These are phyloP conservation scores for Polypterus senegalus DNA, from an alignment of 2,113 vertebrate species.

Conservation along the genomic window DNA sequence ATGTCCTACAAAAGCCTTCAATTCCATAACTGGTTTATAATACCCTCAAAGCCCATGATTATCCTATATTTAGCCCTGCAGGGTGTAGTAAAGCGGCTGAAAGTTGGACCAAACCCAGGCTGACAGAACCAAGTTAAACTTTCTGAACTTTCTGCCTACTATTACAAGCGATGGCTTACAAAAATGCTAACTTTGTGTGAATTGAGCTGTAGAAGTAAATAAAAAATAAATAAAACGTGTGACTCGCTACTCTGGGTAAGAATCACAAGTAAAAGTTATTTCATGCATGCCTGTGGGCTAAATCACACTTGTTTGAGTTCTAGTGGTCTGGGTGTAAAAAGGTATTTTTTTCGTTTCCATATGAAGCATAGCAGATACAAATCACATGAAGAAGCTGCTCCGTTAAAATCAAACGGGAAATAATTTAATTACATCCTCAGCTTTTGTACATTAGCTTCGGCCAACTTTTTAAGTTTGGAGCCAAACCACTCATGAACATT, in stretches of 20 bases:
- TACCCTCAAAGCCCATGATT: neutral
- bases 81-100: neutral
- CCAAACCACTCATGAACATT: conserved; percentile 33
- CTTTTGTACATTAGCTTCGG: conserved; percentile 17
- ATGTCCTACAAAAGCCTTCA: neutral
- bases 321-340: conserved; percentile 12
- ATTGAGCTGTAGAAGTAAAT: neutral
- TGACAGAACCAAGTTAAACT: neutral
- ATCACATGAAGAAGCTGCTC: conserved; percentile 13
- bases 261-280: conserved; percentile 1
- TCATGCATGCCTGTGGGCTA: conserved; percentile 28
- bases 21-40: neutral
- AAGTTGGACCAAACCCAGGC: neutral
- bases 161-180: neutral
- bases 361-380: conserved; percentile 17
- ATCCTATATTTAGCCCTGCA: neutral
- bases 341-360: conserved; percentile 15
- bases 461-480: conserved; percentile 28
- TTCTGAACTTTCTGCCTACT: neutral
- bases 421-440: conserved; percentile 15
- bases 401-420: conserved; percentile 28
- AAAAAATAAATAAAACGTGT: neutral
- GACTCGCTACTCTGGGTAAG: neutral
- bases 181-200: neutral
- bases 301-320: conserved; percentile 25